Conservation (phyloP, 2,113 vertebrate species). For the Bos taurus region DNA sequence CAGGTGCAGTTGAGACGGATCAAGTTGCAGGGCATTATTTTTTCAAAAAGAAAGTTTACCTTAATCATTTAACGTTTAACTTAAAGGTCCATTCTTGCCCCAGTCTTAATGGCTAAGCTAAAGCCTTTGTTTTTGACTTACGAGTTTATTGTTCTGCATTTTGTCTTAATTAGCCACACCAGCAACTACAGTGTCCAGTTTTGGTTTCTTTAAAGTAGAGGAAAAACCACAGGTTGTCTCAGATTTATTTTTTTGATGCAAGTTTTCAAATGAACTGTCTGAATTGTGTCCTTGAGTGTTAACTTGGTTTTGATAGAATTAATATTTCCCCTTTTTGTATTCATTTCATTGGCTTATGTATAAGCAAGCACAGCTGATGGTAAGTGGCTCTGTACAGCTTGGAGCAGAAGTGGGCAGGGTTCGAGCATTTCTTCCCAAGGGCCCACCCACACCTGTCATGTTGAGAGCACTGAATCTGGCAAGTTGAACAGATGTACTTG, state of each 20-base stretch:
- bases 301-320: neutral
- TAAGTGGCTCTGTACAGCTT: neutral
- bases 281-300: neutral
- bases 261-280: neutral
- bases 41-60: neutral
- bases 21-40: neutral
- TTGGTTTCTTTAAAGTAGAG: constrained; percentile 21
- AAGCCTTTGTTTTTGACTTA: neutral
- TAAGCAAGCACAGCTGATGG: neutral
- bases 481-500: neutral
- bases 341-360: neutral
- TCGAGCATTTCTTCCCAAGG: neutral
- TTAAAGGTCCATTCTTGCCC: neutral
- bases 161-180: neutral
- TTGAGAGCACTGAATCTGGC: neutral
- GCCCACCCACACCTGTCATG: rapidly evolving
- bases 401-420: neutral
- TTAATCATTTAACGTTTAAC: neutral
- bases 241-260: neutral
- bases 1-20: neutral
- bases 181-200: neutral
- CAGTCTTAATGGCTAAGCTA: neutral
- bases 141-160: neutral
- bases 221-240: neutral
- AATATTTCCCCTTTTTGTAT: neutral